phyloP scores from a whole-genome alignment of 2,888 invertebrate genomes.

The Eilema depressum region DNA sequence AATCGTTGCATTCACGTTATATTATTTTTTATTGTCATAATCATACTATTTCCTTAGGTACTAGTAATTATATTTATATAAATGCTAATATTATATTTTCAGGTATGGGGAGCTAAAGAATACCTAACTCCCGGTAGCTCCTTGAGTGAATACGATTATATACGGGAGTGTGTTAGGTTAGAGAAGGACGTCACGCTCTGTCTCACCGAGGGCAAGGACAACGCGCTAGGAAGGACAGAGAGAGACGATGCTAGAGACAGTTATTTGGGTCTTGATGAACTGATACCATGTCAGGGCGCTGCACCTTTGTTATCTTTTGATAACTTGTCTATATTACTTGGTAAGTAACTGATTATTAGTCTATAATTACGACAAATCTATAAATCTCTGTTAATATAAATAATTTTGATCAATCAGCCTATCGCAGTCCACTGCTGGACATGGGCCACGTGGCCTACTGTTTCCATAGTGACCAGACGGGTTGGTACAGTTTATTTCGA shows the following conservation, averaged over 20 bases:
- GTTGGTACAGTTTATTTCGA: no score
- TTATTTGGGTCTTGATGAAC: slow-evolving; percentile 92
- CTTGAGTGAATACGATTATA: slow-evolving; percentile 96
- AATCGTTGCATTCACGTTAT: no score
- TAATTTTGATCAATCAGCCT: no score
- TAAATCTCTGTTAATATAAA: no score
- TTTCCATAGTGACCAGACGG: no score
- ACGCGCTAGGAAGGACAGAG: slow-evolving; percentile 91
- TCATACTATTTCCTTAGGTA: no score
- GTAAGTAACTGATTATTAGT: slow-evolving; percentile 76
- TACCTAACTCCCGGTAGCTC: slow-evolving; percentile 94
- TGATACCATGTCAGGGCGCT: slow-evolving; percentile 91
- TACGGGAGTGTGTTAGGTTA: slow-evolving; percentile 96
- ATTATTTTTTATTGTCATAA: no score
- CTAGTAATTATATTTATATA: neutral
- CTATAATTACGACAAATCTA: no score
- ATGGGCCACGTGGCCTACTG: no score
- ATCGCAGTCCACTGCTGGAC: no score
- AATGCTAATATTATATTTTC: slow-evolving; percentile 1
- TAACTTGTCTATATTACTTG: slow-evolving; percentile 93
- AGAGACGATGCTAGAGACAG: slow-evolving; percentile 93
- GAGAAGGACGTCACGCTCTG: slow-evolving; percentile 94
- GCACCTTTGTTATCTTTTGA: slow-evolving; percentile 93
- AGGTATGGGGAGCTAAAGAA: slow-evolving; percentile 96
- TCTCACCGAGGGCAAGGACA: slow-evolving; percentile 89